Evolutionary conservation across 2,888 invertebrate genomes (phyloP), one percentile per base, ranked within the genome.

Genomic region (Furcula furcula): DNA sequence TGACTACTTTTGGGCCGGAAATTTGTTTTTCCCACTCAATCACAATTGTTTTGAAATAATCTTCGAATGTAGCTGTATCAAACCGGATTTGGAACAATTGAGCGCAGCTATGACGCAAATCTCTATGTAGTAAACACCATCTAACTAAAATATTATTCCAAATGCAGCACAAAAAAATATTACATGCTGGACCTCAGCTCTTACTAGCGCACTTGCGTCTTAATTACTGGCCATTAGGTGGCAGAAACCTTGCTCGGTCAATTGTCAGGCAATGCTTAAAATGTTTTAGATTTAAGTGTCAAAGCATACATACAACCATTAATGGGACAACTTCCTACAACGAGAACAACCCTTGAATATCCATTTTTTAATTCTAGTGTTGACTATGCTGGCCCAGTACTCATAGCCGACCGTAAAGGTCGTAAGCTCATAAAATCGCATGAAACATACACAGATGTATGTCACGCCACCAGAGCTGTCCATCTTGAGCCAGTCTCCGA

Each of bases 351-450:
- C 1, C 3, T 28, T 6, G 21, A 27, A 9, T 33, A 14, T 11
- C 33, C 33, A 10, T 33, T 33, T 22, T 10, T 28, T 14, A 28
- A 29, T 6, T 22, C 13, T 18, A 10, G 9, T 10, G 38, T 39
- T 19, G 38, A 34, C 9, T 34, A 34, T 19, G 38, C 38, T 10
- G 48, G 48, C 5, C 45, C 40, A 11, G 16, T 49, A 15, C 5
- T 43, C 23, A 43, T 41, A 31, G 36, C 43, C 6, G 40, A 41
- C 29, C 28, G 37, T 0, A 41, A 34, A n/a, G 32, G 32, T 20
- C 27, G 32, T 12, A 33, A 33, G 14, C 27, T 28, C 1, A 23
- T 18, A 12, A 23, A 29, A 7, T 29, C 29, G 1, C 29, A 29
- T 9, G 1, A n/a, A n/a, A n/a, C 29, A 10, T 29, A 25, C 16